Evolutionary conservation across 2,113 vertebrate genomes (phyloP).

Genomic region (Stegostoma tigrinum): DNA sequence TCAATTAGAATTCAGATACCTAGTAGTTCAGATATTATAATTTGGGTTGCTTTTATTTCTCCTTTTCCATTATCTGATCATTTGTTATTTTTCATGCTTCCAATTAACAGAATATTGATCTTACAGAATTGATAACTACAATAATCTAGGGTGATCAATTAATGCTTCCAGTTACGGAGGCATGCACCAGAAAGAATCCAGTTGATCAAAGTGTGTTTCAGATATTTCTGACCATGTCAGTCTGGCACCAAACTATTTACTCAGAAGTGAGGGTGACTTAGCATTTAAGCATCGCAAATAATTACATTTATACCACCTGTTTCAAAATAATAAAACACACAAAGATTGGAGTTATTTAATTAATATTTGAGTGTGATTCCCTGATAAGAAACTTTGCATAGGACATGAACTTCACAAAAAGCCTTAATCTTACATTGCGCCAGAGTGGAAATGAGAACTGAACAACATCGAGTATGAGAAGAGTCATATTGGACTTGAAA

Average conservation of each 20-base stretch:
- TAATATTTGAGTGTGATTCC: not conserved
- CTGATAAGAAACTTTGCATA: not conserved
- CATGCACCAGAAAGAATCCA: not conserved
- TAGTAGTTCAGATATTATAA: not conserved
- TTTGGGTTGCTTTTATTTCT: not conserved
- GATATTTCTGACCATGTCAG: not conserved
- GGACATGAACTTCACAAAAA: not conserved
- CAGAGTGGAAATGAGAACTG: not conserved
- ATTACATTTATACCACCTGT: not conserved
- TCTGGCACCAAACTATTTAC: not conserved
- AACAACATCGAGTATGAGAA: too few relatives aligned
- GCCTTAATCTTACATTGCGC: not conserved
- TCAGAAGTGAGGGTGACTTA: not conserved
- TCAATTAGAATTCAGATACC: not conserved
- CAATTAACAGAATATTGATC: not conserved
- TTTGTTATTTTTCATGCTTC: not conserved
- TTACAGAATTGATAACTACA: not conserved
- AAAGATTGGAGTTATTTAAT: not conserved
- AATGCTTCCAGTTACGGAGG: not conserved
- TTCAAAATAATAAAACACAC: not conserved
- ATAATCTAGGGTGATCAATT: not conserved
- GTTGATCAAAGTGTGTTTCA: not conserved
- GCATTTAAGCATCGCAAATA: not conserved
- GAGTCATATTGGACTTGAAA: too few relatives aligned
- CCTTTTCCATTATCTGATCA: not conserved